These are phyloP conservation scores for Apodemus sylvaticus DNA, from an alignment of 2,113 vertebrate species.

Conservation along the genomic window DNA sequence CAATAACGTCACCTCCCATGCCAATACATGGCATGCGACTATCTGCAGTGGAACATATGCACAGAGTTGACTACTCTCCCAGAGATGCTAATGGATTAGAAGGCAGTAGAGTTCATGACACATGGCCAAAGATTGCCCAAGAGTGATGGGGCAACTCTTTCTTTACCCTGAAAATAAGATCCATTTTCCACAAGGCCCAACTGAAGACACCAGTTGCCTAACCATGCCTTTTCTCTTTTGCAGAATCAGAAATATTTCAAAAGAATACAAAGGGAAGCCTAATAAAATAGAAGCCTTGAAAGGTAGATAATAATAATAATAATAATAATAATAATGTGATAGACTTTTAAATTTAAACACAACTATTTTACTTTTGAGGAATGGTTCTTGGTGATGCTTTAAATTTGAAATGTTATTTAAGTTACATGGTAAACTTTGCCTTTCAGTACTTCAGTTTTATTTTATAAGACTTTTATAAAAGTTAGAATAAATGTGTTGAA, in stretches of 20 bases:
- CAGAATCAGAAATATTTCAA: constrained; percentile 6
- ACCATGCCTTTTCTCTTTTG: not conserved
- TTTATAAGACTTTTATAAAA: not conserved
- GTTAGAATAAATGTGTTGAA: not conserved
- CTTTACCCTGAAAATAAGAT: not conserved
- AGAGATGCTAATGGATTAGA: not conserved
- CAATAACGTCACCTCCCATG: too few relatives aligned
- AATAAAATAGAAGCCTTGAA: constrained; percentile 5
- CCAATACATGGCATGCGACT: not conserved
- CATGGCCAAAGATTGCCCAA: not conserved
- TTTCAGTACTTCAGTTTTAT: not conserved
- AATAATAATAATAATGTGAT: not conserved
- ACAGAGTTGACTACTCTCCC: not conserved
- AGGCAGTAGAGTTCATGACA: not conserved
- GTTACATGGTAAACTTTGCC: not conserved
- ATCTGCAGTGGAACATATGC: not conserved
- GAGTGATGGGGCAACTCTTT: not conserved
- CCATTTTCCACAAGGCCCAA: not conserved
- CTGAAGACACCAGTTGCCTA: not conserved
- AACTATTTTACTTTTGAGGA: not conserved
- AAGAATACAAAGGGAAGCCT: not conserved
- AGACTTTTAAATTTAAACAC: not conserved
- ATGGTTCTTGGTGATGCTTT: not conserved
- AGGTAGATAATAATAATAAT: not conserved
- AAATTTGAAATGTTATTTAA: not conserved